Evolutionary conservation across 2,113 vertebrate species (phyloP), one percentile per base, ranked within the genome.

Genomic region (Paedocypris sp.): DNA sequence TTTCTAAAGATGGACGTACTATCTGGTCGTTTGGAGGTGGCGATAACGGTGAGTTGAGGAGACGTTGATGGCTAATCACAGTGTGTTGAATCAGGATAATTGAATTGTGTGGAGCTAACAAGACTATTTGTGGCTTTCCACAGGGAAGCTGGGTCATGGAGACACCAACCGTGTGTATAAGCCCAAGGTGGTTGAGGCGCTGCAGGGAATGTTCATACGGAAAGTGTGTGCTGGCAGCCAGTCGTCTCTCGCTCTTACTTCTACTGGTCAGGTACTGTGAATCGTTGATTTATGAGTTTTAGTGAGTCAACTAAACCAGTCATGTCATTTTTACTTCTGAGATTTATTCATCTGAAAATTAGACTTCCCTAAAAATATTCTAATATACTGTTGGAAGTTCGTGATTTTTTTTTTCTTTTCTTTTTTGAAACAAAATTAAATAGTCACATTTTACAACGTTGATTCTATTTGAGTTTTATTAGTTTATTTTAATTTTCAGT

Each of bases 21-120:
- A 85, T 88, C 2, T 88, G 86, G 87, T 88, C 86, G 1, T 88
- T 88, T 4, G 87, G 87, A 32, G 87, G 87, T 6, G 87, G 87
- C 4, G 87, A 88, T 75, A 88, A 88, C 0, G 87, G 87, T 88
- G 49, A 45, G 46, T 50, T 12, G 4, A 8, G 4, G 6, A n/a
- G n/a, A n/a, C n/a, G n/a, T n/a, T n/a, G n/a, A n/a, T n/a, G n/a
- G n/a, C n/a, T n/a, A n/a, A n/a, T n/a, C n/a, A n/a, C n/a, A n/a
- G n/a, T n/a, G n/a, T n/a, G n/a, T n/a, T n/a, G n/a, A n/a, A n/a
- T n/a, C n/a, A n/a, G n/a, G n/a, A n/a, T n/a, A n/a, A n/a, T n/a
- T n/a, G n/a, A n/a, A n/a, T n/a, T n/a, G n/a, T n/a, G n/a, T n/a
- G n/a, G n/a, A n/a, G n/a, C n/a, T n/a, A n/a, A n/a, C n/a, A n/a